Conservation (phyloP, 2,113 vertebrate species). For the Todiramphus saurophagus region DNA sequence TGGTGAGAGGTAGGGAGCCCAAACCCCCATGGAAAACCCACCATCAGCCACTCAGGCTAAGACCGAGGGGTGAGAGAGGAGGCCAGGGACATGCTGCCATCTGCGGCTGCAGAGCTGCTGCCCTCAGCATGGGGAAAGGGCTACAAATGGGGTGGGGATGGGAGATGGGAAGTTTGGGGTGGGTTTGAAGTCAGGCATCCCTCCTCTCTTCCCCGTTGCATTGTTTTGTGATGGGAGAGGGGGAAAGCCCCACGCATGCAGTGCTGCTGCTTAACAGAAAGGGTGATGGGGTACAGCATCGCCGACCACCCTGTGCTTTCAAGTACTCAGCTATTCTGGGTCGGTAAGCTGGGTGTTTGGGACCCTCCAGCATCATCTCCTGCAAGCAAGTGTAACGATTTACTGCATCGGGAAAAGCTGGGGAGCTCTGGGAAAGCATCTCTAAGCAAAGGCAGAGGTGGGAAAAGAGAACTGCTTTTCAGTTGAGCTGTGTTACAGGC, state of each 20-base stretch:
- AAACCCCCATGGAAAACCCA: not conserved
- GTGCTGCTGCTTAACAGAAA: accelerated
- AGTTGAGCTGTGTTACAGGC: not conserved
- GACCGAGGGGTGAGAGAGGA: not conserved
- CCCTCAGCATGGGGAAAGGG: not conserved
- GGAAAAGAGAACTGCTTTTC: not conserved
- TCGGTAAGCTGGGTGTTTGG: not conserved
- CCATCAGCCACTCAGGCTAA: accelerated
- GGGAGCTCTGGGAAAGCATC: not conserved
- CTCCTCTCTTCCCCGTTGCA: accelerated
- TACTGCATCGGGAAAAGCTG: accelerated
- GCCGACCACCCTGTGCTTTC: not conserved
- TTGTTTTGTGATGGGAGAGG: not conserved
- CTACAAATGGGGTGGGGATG: not conserved
- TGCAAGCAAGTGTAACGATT: not conserved
- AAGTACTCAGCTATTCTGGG: accelerated
- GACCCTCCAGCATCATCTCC: not conserved
- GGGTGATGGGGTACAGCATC: not conserved
- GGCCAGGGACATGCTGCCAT: accelerated
- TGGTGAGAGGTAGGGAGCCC: not conserved
- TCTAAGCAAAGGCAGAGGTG: not conserved
- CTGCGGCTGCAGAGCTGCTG: not conserved
- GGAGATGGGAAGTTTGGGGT: not conserved
- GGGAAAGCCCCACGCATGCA: not conserved
- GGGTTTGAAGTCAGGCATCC: not conserved